These are phyloP conservation scores for Montifringilla adamsi DNA, from an alignment of 2,113 vertebrate species.

Conservation along the genomic window DNA sequence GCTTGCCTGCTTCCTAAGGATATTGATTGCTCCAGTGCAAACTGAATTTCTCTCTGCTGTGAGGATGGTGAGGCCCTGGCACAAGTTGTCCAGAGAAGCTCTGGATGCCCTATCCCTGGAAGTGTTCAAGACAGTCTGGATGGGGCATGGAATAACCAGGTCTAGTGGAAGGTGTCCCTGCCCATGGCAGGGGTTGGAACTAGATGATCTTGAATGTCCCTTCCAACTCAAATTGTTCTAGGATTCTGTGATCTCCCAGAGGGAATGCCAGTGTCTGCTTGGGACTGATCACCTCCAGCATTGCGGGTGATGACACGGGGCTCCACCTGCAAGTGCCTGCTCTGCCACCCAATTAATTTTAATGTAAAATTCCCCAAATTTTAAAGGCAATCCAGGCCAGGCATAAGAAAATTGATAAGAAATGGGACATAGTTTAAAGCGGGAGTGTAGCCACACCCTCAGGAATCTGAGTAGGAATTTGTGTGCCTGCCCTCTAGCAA, in stretches of 20 bases:
- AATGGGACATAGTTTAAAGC: not conserved
- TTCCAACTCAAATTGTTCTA: not conserved
- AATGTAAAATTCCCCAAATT: not conserved
- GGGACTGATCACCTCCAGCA: not conserved
- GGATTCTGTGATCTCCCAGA: not conserved
- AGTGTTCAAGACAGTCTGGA: not conserved
- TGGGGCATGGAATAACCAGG: not conserved
- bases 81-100: not conserved
- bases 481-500: not conserved
- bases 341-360: not conserved
- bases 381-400: not conserved
- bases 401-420: not conserved
- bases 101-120: not conserved
- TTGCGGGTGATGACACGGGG: fast-evolving
- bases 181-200: not conserved
- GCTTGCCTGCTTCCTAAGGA: not conserved
- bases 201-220: not conserved
- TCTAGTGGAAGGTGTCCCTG: not conserved
- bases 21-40: not conserved
- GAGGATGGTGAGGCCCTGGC: not conserved
- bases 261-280: fast-evolving
- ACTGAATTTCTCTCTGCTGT: not conserved
- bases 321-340: not conserved
- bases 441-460: fast-evolving
- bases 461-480: not conserved